Evolutionary conservation across 2,113 vertebrate species (phyloP).

Genomic region (Terrapene triunguis): DNA sequence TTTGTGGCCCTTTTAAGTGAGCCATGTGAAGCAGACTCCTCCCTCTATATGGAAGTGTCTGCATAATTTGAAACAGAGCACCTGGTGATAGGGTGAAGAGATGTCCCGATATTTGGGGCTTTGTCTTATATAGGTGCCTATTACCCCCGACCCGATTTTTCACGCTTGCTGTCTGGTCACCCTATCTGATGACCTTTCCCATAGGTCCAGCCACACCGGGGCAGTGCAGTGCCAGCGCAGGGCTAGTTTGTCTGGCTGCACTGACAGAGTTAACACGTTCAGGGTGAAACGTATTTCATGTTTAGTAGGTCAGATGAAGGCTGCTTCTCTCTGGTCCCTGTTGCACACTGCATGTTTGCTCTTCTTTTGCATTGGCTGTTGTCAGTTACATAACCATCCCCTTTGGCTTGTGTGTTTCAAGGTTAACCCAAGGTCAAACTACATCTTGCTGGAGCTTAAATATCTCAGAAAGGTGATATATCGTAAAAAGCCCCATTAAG

Average conservation of each 20-base stretch:
- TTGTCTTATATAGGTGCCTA: no score
- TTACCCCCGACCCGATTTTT: no score
- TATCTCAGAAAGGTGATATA: constrained; percentile 1
- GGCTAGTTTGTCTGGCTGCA: background rate
- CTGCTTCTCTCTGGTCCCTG: background rate
- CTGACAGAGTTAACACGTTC: background rate
- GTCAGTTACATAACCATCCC: background rate
- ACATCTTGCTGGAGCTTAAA: background rate
- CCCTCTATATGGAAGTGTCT: background rate
- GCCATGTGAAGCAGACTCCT: background rate
- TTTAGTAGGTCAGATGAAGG: background rate
- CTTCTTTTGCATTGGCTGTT: background rate
- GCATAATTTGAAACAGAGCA: background rate
- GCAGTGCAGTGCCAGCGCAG: background rate
- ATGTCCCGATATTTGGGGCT: no score
- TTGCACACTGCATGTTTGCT: background rate
- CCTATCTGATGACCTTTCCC: background rate
- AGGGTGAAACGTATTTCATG: background rate
- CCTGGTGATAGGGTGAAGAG: background rate
- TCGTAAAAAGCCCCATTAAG: background rate
- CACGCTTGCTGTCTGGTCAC: no score
- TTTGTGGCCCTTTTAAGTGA: background rate
- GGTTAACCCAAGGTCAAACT: constrained; percentile 32
- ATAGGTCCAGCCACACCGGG: background rate
- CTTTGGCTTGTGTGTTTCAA: background rate